Evolutionary conservation across 2,797 vertebrate genomes (phyloP), one percentile per base, ranked within the genome.

Genomic region (Vireo griseus): DNA sequence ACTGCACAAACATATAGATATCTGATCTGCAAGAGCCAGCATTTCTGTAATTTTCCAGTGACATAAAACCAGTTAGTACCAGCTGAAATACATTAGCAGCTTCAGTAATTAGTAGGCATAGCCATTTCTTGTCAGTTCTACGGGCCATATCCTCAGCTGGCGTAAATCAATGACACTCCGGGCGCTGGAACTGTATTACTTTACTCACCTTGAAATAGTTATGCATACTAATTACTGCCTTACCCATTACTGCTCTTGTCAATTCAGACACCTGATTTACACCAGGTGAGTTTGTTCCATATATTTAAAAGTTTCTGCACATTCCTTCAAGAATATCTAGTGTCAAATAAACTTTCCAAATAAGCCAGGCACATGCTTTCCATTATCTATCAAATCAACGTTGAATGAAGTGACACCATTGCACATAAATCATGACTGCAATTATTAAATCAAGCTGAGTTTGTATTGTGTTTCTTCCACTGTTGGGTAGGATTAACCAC

Each of bases 391-490:
- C 76, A 94, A 94, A 96, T 95, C 88, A 76, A 89, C 88, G 92
- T 81, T 91, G 82, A 94, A 52, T 93, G 88, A 95, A 95, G 80
- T 88, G 52, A 81, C 84, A 93, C 57, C 24, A 2, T 59, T 91
- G 76, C 73, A 68, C 51, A 62, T 44, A 94, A 72, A 97, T 69
- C 55, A 92, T 85, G 78, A 57, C 42, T 84, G 82, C 44, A 94
- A 91, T 65, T 95, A 96, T 88, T 92, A 96, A 95, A 90, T 95
- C 86, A 90, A 90, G 77, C 21, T n/a, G 77, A 86, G 44, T 51
- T 95, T 79, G 25, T 88, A 47, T 62, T 88, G 92, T 77, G 77
- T 84, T 94, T 58, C 54, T 89, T 79, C 51, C 73, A 57, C 22
- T 48, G 44, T 29, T 77, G 74, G 33, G 26, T 57, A 77, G 94